These are phyloP conservation scores for Drosophila engyochracea DNA, from an alignment of 2,888 invertebrate genomes.

Conservation along the genomic window DNA sequence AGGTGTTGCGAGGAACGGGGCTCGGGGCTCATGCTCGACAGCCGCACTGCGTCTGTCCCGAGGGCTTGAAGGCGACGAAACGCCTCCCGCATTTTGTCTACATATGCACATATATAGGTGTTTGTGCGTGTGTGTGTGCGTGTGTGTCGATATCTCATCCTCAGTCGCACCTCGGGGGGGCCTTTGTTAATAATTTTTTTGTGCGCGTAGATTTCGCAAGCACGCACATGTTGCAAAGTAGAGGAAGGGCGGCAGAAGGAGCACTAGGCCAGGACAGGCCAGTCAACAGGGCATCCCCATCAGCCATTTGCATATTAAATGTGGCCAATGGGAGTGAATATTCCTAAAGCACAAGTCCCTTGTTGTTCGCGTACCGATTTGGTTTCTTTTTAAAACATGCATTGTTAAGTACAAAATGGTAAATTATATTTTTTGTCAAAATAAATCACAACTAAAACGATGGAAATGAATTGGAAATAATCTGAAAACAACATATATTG, in stretches of 20 bases:
- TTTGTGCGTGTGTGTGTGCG: constrained; percentile 25
- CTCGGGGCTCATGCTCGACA: constrained; percentile 28
- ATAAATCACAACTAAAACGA: background rate
- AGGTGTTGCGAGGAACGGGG: constrained; percentile 1
- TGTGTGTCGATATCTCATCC: constrained; percentile 16
- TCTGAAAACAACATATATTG: background rate
- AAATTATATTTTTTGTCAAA: background rate
- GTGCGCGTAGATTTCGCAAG: constrained; percentile 70
- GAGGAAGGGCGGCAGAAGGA: background rate
- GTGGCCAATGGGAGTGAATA: constrained; percentile 2
- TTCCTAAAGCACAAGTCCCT: constrained; percentile 12
- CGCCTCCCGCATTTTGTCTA: constrained; percentile 45
- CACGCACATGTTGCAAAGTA: constrained; percentile 66
- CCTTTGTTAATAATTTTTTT: constrained; percentile 75
- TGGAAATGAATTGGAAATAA: background rate
- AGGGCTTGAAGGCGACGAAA: constrained; percentile 45
- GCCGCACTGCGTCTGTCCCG: constrained; percentile 72
- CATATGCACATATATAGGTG: constrained; percentile 20
- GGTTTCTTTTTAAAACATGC: background rate
- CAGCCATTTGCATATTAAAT: constrained; percentile 36
- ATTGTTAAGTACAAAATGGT: background rate
- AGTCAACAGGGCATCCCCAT: constrained; percentile 25
- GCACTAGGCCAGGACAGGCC: background rate
- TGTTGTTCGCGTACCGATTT: constrained; percentile 20
- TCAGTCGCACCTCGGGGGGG: constrained; percentile 49